Conservation (phyloP, 2,113 vertebrate genomes). For the Aptenodytes forsteri region DNA sequence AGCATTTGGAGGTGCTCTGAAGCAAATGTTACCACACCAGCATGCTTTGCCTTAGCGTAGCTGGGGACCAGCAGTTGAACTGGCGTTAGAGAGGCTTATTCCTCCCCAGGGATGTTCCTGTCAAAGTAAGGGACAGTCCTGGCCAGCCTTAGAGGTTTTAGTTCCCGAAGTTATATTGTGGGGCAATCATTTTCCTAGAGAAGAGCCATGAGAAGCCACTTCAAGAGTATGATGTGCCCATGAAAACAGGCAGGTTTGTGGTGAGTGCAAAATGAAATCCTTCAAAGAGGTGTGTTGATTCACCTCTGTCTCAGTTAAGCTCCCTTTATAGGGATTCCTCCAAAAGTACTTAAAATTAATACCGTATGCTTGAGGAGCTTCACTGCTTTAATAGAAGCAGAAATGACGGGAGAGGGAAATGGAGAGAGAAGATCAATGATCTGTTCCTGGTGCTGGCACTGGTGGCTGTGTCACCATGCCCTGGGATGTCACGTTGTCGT, state of each 20-base stretch:
- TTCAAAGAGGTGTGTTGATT: not conserved
- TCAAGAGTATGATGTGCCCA: not conserved
- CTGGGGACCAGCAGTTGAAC: not conserved
- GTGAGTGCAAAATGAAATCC: not conserved
- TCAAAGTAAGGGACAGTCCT: not conserved
- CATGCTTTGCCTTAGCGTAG: not conserved
- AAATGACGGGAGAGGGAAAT: not conserved
- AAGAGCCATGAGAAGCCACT: not conserved
- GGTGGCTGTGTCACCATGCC: not conserved
- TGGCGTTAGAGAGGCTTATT: not conserved
- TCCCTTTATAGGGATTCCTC: not conserved
- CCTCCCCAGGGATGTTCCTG: not conserved
- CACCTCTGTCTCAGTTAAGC: not conserved
- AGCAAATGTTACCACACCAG: not conserved
- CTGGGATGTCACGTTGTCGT: not conserved
- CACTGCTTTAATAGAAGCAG: not conserved
- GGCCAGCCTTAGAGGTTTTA: not conserved
- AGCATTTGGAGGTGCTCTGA: not conserved
- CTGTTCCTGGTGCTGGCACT: not conserved
- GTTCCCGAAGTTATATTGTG: not conserved
- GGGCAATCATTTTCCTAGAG: not conserved
- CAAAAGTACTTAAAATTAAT: not conserved
- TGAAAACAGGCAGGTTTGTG: not conserved
- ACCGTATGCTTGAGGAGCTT: not conserved
- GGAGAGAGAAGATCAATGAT: not conserved